Conservation (phyloP, 2,113 vertebrate genomes). For the Numenius arquata region DNA sequence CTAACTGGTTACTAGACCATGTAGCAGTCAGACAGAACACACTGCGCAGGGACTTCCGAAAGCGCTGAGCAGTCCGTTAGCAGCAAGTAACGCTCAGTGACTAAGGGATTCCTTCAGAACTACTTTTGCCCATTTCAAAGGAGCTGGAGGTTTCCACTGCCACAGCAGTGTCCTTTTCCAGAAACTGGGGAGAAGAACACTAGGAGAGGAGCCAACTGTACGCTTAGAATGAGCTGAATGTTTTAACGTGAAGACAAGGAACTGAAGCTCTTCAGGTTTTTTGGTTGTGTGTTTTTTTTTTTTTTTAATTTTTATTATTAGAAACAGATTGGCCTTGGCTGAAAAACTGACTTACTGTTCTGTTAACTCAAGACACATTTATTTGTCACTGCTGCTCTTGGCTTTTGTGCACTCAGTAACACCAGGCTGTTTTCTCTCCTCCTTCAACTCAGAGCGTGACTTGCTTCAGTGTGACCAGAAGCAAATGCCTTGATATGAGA, state of each 20-base stretch:
- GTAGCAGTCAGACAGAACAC: neutral
- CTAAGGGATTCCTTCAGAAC: neutral
- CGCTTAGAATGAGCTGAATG: neutral
- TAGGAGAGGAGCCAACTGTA: neutral
- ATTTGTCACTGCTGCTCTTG: neutral
- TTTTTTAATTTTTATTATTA: neutral
- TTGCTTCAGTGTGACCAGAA: neutral
- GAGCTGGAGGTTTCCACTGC: neutral
- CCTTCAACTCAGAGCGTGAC: neutral
- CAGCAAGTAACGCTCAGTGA: neutral
- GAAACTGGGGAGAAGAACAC: neutral
- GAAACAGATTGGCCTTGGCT: neutral
- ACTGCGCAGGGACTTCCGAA: neutral
- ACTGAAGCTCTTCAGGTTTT: neutral
- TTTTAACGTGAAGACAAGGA: neutral
- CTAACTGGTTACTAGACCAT: neutral
- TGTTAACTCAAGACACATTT: constrained; percentile 5
- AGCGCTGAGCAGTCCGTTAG: neutral
- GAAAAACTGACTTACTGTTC: neutral
- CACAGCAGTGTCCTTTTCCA: neutral
- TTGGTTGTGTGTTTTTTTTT: neutral
- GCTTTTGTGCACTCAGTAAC: neutral
- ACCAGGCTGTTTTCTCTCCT: neutral
- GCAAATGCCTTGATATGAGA: neutral
- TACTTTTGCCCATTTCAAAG: neutral